phyloP scores from a whole-genome alignment of 2,797 vertebrate species.

The Tympanoctomys barrerae region DNA sequence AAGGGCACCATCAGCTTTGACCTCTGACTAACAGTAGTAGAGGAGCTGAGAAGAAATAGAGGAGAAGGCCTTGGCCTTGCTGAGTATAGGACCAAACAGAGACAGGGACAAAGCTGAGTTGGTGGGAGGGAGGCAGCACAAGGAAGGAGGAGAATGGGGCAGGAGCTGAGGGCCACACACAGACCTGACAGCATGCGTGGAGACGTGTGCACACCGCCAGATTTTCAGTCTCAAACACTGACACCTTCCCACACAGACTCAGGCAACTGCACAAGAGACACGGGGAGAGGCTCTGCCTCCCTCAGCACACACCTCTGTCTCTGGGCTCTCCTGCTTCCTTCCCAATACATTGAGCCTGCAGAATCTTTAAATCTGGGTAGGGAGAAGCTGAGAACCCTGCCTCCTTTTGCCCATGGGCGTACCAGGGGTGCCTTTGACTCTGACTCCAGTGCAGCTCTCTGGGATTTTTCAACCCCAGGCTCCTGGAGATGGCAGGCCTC shows the following conservation, averaged over 20 bases:
- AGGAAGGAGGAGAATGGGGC: background rate
- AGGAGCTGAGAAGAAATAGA: constrained; percentile 18
- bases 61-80: background rate
- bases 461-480: background rate
- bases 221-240: constrained; percentile 52
- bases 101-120: background rate
- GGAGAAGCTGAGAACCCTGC: background rate
- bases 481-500: background rate
- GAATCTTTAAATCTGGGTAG: background rate
- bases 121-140: background rate
- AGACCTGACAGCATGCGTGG: constrained; percentile 31
- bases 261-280: constrained; percentile 11
- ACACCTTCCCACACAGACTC: constrained; percentile 64
- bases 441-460: background rate
- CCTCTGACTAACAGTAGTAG: background rate
- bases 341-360: background rate
- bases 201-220: constrained; percentile 8
- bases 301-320: background rate
- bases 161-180: constrained; percentile 25
- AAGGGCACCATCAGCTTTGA: background rate
- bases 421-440: constrained; percentile 3
- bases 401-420: background rate
- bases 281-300: constrained; percentile 6
- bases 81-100: background rate
- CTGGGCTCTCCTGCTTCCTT: constrained; percentile 20